These are phyloP conservation scores for Drosophila colorata DNA, from an alignment of 2,888 invertebrate species.

Conservation along the genomic window DNA sequence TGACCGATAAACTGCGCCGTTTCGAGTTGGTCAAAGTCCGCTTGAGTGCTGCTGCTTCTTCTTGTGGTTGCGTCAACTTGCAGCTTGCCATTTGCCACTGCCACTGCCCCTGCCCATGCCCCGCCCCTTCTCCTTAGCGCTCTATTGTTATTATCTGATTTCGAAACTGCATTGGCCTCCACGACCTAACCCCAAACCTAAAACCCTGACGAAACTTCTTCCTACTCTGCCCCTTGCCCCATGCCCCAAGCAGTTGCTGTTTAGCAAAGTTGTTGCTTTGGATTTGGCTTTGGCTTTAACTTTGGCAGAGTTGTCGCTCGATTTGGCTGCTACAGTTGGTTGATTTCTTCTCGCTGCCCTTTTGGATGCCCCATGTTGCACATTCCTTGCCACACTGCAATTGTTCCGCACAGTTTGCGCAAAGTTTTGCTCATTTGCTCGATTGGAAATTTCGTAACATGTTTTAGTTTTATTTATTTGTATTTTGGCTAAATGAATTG, in stretches of 20 bases:
- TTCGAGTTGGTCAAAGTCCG: constrained; percentile 30
- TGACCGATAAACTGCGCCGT: constrained; percentile 65
- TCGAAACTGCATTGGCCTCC: constrained; percentile 62
- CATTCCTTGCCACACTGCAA: constrained; percentile 74
- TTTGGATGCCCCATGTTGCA: constrained; percentile 52
- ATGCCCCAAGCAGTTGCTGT: constrained; percentile 20
- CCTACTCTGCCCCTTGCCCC: constrained; percentile 26
- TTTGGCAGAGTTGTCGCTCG: constrained; percentile 69
- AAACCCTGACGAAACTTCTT: constrained; percentile 23
- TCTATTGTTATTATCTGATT: constrained; percentile 69
- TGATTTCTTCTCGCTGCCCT: constrained; percentile 42
- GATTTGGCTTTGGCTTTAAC: constrained; percentile 29
- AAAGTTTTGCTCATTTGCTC: constrained; percentile 54
- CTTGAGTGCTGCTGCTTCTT: constrained; percentile 7
- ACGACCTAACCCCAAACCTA: constrained; percentile 52
- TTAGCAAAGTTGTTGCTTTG: constrained; percentile 63
- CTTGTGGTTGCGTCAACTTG: constrained; percentile 1
- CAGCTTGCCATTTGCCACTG: constrained; percentile 12
- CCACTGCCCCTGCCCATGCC: not conserved
- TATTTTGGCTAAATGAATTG: constrained; percentile 66
- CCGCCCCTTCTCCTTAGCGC: constrained; percentile 8
- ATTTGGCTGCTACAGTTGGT: constrained; percentile 53
- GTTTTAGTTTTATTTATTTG: constrained; percentile 15
- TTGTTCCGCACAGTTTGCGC: constrained; percentile 76
- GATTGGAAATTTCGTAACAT: constrained; percentile 36